Evolutionary conservation across 2,797 vertebrate genomes (phyloP), one percentile per base, ranked within the genome.

Genomic region (Sebastes trivittatus): DNA sequence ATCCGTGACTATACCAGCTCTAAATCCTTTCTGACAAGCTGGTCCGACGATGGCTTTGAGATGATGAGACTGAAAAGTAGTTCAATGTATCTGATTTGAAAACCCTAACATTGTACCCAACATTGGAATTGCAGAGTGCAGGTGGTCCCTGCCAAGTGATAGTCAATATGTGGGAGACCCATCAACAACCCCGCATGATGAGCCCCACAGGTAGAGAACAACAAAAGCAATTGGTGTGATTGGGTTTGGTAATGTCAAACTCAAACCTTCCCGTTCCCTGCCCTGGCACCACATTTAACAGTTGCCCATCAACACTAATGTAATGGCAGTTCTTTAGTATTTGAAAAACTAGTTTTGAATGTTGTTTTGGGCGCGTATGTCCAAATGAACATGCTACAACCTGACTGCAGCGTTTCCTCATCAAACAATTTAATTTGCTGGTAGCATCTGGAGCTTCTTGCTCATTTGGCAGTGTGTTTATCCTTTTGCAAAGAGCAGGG

Each of bases 121-220:
- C 91, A 83, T 96, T 96, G 95, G 81, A 93, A 91, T 99, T 99
- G 94, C 98, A 99, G 98, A 98, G 93, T 95, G 96, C 96, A 94
- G 96, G 93, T 95, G 98, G 95, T 93, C 97, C 97, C 95, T 96
- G 96, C 92, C 98, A 98, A 96, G 98, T 99, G 96, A 97, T 99
- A 97, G 96, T 99, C 97, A 98, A 96, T 97, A 96, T 95, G 96
- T 99, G 98, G 98, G 98, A 99, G 98, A 99, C 97, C 96, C 98
- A 99, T 97, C 98, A 97, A 90, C 97, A 96, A 82, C 97, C 98
- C 94, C 97, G 98, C 97, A 96, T 95, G 94, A 96, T 99, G 96
- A 97, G 95, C 95, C 96, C 97, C 96, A 97, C 98, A 99, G 98
- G 98, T 99, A 99, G 97, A 96, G 71, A 90, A 78, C 87, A 77